A percentile compares a stretch with the other conserved stretches of the same genome.
Conservation (phyloP, 2,797 vertebrate species). For the Amazona ochrocephala region DNA sequence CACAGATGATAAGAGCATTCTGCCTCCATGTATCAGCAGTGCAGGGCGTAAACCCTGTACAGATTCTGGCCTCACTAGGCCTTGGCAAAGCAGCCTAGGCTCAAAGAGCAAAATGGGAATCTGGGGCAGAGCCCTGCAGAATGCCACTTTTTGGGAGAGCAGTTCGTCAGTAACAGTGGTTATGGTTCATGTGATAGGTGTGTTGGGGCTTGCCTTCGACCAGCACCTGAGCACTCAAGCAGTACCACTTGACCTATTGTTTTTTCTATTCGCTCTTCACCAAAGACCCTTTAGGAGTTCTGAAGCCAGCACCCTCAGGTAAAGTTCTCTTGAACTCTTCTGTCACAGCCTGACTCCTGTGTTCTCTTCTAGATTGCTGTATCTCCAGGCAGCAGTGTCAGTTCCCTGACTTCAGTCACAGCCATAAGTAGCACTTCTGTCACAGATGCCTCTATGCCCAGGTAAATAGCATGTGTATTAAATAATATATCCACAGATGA, state of each 20-base stretch:
- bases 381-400: conserved; percentile 90
- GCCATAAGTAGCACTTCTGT: conserved; percentile 88
- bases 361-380: conserved; percentile 81
- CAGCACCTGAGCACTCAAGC: not conserved
- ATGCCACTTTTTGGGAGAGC: not conserved
- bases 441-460: conserved; percentile 79
- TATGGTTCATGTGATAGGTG: not conserved
- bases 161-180: not conserved
- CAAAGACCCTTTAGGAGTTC: not conserved
- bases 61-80: not conserved
- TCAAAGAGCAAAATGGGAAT: not conserved
- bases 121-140: not conserved
- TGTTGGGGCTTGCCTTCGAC: not conserved
- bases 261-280: not conserved
- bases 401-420: conserved; percentile 92
- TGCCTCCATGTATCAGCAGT: not conserved
- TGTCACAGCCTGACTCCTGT: not conserved
- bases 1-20: not conserved
- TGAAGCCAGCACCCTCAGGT: not conserved
- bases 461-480: conserved; percentile 72
- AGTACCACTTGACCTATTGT: fast-evolving
- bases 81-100: not conserved
- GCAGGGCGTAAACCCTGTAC: not conserved
- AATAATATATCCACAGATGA: not conserved
- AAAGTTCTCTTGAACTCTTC: not conserved